Evolutionary conservation across 2,113 vertebrate species (phyloP).

Genomic region (Tupaia tana): DNA sequence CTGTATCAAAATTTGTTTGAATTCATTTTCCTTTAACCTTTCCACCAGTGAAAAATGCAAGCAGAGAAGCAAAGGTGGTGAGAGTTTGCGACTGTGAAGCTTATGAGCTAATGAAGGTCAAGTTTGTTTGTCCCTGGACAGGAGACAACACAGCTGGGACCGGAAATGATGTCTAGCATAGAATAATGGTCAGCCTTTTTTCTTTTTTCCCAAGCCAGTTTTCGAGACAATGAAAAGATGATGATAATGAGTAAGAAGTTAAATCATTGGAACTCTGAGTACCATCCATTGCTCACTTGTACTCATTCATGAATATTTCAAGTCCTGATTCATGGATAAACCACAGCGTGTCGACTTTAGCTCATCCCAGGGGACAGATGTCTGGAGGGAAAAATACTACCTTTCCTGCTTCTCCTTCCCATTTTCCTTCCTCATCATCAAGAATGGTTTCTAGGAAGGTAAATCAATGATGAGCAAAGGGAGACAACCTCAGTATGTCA

Average conservation of each 20-base stretch:
- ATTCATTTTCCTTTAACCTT: slow-evolving; percentile 33
- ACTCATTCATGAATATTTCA: slow-evolving; percentile 61
- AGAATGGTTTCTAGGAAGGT: neutral
- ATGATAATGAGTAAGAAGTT: slow-evolving; percentile 16
- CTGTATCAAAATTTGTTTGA: slow-evolving; percentile 11
- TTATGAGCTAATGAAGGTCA: slow-evolving; percentile 53
- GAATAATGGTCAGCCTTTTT: neutral
- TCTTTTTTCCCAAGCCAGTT: neutral
- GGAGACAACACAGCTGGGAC: neutral
- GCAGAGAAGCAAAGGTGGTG: slow-evolving; percentile 16
- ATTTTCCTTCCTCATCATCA: neutral
- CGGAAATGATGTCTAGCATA: neutral
- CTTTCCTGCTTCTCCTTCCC: neutral
- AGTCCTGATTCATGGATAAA: slow-evolving; percentile 2
- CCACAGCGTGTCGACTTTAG: neutral
- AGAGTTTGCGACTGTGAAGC: neutral
- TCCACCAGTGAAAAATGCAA: slow-evolving; percentile 12
- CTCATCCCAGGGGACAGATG: neutral
- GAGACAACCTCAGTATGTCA: neutral
- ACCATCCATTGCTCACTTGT: neutral
- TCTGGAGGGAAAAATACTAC: neutral
- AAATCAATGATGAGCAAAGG: neutral
- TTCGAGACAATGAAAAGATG: slow-evolving; percentile 28
- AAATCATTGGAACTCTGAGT: slow-evolving; percentile 24
- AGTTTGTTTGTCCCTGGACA: neutral